These are phyloP conservation scores for Podargus strigoides DNA, from an alignment of 2,797 vertebrate genomes.

Conservation along the genomic window DNA sequence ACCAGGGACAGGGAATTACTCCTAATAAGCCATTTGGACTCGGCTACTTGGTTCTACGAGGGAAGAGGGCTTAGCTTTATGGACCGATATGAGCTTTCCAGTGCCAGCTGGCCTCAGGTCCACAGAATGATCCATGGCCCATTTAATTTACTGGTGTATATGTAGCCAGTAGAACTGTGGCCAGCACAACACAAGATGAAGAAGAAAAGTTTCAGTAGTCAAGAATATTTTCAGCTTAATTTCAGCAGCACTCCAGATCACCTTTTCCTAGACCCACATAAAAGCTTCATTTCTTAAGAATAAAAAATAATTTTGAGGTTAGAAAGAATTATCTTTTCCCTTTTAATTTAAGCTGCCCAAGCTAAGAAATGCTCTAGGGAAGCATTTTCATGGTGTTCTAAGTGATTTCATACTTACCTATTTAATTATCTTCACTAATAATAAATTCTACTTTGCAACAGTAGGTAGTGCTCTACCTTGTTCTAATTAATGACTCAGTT, in stretches of 20 bases:
- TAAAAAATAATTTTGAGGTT: background rate
- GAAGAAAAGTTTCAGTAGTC: background rate
- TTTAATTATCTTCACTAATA: conserved; percentile 53
- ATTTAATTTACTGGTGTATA: background rate
- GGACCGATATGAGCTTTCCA: background rate
- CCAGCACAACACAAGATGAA: background rate
- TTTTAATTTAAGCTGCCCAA: conserved; percentile 8
- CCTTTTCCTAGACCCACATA: background rate
- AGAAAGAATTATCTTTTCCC: background rate
- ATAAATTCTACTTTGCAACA: conserved; percentile 36
- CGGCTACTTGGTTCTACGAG: background rate
- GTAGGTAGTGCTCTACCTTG: conserved; percentile 47
- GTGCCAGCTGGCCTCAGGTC: conserved; percentile 34
- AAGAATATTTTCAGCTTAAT: background rate
- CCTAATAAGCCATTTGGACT: conserved; percentile 16
- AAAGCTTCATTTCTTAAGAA: background rate
- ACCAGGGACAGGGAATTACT: background rate
- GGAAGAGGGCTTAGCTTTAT: background rate
- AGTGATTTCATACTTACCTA: conserved; percentile 44
- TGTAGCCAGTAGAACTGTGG: background rate
- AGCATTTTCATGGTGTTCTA: conserved; percentile 15
- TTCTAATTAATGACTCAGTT: conserved; percentile 63
- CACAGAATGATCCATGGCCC: background rate
- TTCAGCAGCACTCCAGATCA: background rate
- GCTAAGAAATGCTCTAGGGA: background rate